These are phyloP conservation scores for Tylochromis polylepis DNA, from an alignment of 2,113 vertebrate genomes.

Conservation along the genomic window DNA sequence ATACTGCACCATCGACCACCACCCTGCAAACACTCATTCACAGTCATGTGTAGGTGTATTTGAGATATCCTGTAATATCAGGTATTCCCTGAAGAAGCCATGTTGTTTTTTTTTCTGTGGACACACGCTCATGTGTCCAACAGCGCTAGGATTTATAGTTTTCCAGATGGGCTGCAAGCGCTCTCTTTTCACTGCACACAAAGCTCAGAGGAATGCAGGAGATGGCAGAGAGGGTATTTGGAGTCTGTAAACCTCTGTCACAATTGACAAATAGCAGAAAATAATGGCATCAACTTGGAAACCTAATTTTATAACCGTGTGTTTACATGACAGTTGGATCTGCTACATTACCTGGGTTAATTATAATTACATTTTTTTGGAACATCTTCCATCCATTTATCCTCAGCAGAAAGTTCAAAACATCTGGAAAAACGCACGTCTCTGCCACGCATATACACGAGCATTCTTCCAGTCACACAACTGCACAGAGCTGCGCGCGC, in stretches of 20 bases:
- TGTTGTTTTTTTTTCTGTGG: background rate
- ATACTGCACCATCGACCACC: background rate
- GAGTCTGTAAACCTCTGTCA: slow-evolving; percentile 34
- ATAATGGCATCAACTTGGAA: background rate
- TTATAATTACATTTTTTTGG: background rate
- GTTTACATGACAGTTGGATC: background rate
- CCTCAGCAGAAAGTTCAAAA: slow-evolving; percentile 2
- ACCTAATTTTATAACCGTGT: background rate
- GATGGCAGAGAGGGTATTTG: slow-evolving; percentile 1
- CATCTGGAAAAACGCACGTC: slow-evolving; percentile 60
- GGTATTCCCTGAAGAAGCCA: background rate
- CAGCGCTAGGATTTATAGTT: slow-evolving; percentile 33
- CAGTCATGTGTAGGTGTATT: background rate
- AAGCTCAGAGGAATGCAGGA: slow-evolving; percentile 33
- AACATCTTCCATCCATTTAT: background rate
- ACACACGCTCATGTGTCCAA: background rate
- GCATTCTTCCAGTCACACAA: slow-evolving; percentile 22
- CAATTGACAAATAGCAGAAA: background rate
- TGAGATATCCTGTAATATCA: background rate
- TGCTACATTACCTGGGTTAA: background rate
- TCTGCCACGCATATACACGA: slow-evolving; percentile 11
- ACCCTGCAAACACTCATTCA: background rate
- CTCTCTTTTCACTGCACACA: background rate
- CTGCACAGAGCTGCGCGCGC: background rate
- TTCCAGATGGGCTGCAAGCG: background rate